Evolutionary conservation across 2,797 vertebrate genomes (phyloP).

Genomic region (Craterocephalus amniculus): DNA sequence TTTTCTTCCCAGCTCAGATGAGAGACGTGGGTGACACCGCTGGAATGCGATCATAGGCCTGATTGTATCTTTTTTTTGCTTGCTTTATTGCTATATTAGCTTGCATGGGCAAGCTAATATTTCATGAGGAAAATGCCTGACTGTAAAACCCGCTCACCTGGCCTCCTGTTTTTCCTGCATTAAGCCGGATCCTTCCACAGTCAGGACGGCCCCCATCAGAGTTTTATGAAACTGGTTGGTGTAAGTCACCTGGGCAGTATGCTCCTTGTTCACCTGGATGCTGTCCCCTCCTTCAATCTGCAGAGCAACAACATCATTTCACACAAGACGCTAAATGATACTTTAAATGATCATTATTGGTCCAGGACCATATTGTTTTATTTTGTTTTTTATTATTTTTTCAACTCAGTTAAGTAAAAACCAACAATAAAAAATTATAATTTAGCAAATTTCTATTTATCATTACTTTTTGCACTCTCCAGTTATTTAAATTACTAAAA

Average conservation of each 20-base stretch:
- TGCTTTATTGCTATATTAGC: too few species aligned
- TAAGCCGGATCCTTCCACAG: slow-evolving; percentile 64
- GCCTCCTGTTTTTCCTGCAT: slow-evolving; percentile 50
- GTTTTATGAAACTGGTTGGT: slow-evolving; percentile 42
- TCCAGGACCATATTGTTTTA: too few species aligned
- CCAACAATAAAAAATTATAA: too few species aligned
- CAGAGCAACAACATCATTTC: slow-evolving; percentile 1
- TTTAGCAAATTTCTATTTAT: too few species aligned
- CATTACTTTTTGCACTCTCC: too few species aligned
- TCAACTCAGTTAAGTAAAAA: too few species aligned
- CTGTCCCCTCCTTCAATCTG: slow-evolving; percentile 68
- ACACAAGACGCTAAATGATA: background rate
- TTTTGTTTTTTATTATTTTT: too few species aligned
- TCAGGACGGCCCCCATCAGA: slow-evolving; percentile 55
- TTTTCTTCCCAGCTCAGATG: background rate
- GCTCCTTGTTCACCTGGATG: slow-evolving; percentile 45
- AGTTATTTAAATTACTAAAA: too few species aligned
- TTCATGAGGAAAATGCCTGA: too few species aligned
- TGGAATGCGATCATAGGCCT: slow-evolving; percentile 11
- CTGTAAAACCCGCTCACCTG: slow-evolving; percentile 43
- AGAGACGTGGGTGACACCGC: background rate
- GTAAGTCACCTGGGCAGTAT: slow-evolving; percentile 54
- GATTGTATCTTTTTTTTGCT: too few species aligned
- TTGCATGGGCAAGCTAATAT: too few species aligned
- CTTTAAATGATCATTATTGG: background rate